Evolutionary conservation across 2,888 invertebrate species (phyloP).

Genomic region (Hylaea fasciaria): DNA sequence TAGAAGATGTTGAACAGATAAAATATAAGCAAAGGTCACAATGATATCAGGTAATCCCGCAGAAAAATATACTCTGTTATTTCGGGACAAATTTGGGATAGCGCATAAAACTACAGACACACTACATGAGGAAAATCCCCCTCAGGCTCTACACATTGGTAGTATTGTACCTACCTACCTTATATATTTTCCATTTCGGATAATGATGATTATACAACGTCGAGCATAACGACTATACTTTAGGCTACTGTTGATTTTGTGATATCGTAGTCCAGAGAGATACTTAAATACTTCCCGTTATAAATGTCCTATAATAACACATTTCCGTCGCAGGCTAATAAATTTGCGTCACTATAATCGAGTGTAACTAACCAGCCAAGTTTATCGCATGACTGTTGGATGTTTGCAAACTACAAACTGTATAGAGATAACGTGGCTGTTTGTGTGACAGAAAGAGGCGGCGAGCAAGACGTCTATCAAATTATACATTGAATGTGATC

Average conservation of each 20-base stretch:
- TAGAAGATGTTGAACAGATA: too few relatives aligned
- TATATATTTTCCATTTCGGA: too few relatives aligned
- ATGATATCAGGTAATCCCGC: constrained; percentile 18
- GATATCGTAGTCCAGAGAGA: background rate
- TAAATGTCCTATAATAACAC: constrained; percentile 18
- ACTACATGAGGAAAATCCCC: background rate
- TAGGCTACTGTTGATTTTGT: background rate
- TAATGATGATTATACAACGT: too few relatives aligned
- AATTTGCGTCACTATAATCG: constrained; percentile 25
- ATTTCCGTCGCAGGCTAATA: constrained; percentile 26
- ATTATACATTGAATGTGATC: constrained; percentile 25
- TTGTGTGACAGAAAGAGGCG: constrained; percentile 26
- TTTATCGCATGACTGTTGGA: constrained; percentile 28
- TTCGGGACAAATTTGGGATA: constrained; percentile 12
- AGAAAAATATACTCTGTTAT: constrained; percentile 18
- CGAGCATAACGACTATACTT: too few relatives aligned
- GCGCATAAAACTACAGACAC: constrained; percentile 8
- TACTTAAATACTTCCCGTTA: constrained; percentile 9
- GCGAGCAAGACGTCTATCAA: constrained; percentile 20
- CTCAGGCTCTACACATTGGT: too few relatives aligned
- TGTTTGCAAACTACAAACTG: constrained; percentile 33
- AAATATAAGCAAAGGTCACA: constrained; percentile 6
- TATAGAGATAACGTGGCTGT: constrained; percentile 27
- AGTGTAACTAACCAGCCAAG: constrained; percentile 26
- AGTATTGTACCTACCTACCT: too few relatives aligned